These are phyloP conservation scores for Macropodus opercularis DNA, from an alignment of 2,797 vertebrate genomes.

Conservation along the genomic window DNA sequence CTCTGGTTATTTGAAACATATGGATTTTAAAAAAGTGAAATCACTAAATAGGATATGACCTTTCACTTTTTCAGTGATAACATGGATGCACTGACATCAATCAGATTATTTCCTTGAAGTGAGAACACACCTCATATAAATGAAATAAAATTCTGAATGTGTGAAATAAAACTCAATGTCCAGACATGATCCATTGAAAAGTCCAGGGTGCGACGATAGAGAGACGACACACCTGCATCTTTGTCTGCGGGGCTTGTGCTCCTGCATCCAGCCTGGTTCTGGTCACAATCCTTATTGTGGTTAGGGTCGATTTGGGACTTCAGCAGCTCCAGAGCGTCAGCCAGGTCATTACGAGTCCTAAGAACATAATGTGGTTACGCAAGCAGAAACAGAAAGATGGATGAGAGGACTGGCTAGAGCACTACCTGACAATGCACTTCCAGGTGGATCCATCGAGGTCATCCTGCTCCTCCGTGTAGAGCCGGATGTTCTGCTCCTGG, in stretches of 20 bases:
- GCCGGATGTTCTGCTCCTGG: slow-evolving; percentile 93
- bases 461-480: slow-evolving; percentile 98
- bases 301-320: slow-evolving; percentile 91
- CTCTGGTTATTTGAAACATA: too few species aligned
- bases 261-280: slow-evolving; percentile 56
- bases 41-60: too few species aligned
- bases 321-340: slow-evolving; percentile 92
- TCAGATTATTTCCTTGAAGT: background rate
- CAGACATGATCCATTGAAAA: too few species aligned
- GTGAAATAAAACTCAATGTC: too few species aligned
- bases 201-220: too few species aligned
- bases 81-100: too few species aligned
- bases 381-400: too few species aligned
- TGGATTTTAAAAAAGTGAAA: too few species aligned
- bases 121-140: too few species aligned
- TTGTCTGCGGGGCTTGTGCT: slow-evolving; percentile 78
- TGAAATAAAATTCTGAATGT: too few species aligned
- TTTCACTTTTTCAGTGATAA: too few species aligned
- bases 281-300: slow-evolving; percentile 80
- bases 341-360: slow-evolving; percentile 94
- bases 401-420: too few species aligned
- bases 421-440: slow-evolving; percentile 96
- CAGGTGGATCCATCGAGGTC: slow-evolving; percentile 94
- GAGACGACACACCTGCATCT: slow-evolving; percentile 48
- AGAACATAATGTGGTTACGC: slow-evolving; percentile 13